phyloP scores from a whole-genome alignment of 2,797 vertebrate genomes.

The Sebastes iracundus region DNA sequence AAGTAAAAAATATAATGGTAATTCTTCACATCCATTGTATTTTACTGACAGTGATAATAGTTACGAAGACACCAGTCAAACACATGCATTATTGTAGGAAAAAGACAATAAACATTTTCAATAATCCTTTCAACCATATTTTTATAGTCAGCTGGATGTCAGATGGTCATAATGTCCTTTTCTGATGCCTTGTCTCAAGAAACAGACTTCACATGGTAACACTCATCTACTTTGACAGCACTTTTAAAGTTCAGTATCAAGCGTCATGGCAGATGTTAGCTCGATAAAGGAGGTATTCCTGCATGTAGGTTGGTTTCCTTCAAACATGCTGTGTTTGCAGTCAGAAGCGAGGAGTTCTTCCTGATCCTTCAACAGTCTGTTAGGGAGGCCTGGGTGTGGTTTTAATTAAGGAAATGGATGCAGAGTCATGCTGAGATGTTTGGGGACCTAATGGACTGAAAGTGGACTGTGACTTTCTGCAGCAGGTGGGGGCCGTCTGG shows the following conservation, averaged over 20 bases:
- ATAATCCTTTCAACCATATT: background rate
- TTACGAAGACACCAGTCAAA: background rate
- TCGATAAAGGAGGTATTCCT: background rate
- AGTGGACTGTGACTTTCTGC: conserved; percentile 32
- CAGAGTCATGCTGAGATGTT: conserved; percentile 33
- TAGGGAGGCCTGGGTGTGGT: conserved; percentile 18
- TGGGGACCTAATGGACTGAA: conserved; percentile 36
- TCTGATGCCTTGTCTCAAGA: background rate
- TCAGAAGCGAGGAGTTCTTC: background rate
- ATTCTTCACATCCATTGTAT: background rate
- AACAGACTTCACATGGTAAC: background rate
- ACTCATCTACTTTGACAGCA: background rate
- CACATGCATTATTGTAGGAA: background rate
- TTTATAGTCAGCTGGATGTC: background rate
- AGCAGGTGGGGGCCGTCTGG: conserved; percentile 44
- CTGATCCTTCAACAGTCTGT: conserved; percentile 29
- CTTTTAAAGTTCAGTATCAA: background rate
- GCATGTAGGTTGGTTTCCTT: conserved; percentile 9
- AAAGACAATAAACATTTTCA: background rate
- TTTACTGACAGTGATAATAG: background rate
- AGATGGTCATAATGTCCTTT: background rate
- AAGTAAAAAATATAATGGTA: background rate
- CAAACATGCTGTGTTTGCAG: background rate
- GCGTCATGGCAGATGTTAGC: background rate
- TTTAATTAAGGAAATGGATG: conserved; percentile 65